Evolutionary conservation across 2,113 vertebrate genomes (phyloP).

Genomic region (Hystrix cristata): DNA sequence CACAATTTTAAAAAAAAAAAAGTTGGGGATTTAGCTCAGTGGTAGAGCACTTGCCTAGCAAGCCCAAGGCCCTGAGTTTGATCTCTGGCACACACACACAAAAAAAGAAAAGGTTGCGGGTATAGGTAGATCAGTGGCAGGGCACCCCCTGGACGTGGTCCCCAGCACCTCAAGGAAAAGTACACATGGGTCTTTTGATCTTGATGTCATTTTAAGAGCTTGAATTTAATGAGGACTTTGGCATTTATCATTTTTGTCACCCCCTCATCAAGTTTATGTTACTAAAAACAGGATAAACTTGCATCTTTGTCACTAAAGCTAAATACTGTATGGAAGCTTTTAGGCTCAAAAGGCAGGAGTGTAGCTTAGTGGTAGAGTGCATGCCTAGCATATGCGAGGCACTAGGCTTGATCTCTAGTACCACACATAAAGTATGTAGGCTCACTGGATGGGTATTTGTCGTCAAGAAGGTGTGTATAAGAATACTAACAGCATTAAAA

Average conservation of each 20-base stretch:
- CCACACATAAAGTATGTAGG: neutral
- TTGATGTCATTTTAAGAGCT: neutral
- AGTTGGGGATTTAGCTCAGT: too few relatives aligned
- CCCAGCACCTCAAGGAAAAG: neutral
- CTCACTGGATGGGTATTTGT: neutral
- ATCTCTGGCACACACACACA: too few relatives aligned
- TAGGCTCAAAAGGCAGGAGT: neutral
- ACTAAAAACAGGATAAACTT: conserved; percentile 21
- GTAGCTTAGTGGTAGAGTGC: neutral
- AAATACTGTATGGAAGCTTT: neutral
- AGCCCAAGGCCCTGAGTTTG: too few relatives aligned
- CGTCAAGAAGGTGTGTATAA: neutral
- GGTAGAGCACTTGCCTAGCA: too few relatives aligned
- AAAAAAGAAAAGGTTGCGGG: too few relatives aligned
- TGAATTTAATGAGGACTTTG: neutral
- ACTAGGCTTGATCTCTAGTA: neutral
- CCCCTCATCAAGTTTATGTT: neutral
- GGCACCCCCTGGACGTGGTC: too few relatives aligned
- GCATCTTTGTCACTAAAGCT: neutral
- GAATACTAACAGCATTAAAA: neutral
- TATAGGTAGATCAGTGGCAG: too few relatives aligned
- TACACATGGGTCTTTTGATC: neutral
- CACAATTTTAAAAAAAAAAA: too few relatives aligned
- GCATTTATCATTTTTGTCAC: neutral
- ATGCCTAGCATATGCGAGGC: neutral